Evolutionary conservation across 2,888 invertebrate genomes (phyloP).

Genomic region (Ectemnius lituratus): DNA sequence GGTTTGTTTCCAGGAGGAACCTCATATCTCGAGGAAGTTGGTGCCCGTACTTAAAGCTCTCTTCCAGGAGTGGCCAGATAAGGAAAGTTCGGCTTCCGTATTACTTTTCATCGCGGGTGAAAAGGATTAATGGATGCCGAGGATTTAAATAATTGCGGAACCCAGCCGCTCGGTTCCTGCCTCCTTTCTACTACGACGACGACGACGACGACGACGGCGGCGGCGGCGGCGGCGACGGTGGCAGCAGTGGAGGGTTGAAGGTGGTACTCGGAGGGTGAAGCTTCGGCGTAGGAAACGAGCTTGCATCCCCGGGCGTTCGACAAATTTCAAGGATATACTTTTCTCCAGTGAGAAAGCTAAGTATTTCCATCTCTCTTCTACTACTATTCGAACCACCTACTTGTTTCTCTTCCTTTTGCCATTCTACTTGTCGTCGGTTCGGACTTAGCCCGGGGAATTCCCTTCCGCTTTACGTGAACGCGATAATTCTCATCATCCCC

Average conservation of each 20-base stretch:
- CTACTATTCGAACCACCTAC: too few relatives aligned
- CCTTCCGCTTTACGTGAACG: conserved; percentile 46
- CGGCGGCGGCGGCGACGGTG: too few relatives aligned
- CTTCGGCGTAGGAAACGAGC: too few relatives aligned
- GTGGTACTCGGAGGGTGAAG: too few relatives aligned
- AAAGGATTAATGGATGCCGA: conserved; percentile 7
- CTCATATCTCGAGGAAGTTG: neutral
- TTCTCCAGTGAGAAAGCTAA: neutral
- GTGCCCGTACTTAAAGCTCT: neutral
- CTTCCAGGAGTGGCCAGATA: neutral
- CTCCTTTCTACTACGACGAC: too few relatives aligned
- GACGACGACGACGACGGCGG: too few relatives aligned
- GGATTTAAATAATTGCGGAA: conserved; percentile 2
- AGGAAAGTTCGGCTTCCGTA: conserved; percentile 2
- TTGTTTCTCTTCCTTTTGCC: neutral
- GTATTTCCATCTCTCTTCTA: neutral
- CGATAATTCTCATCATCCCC: conserved; percentile 56
- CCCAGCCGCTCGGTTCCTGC: neutral
- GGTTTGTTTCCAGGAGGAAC: too few relatives aligned
- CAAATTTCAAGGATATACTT: conserved; percentile 5
- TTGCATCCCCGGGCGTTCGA: neutral
- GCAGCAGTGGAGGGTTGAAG: too few relatives aligned
- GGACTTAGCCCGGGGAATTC: conserved; percentile 33
- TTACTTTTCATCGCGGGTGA: conserved; percentile 7
- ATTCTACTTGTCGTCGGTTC: conserved; percentile 22